Base-by-base conservation (phyloP, 2,888 invertebrate genomes). In the Agrotis exclamationis region DNA sequence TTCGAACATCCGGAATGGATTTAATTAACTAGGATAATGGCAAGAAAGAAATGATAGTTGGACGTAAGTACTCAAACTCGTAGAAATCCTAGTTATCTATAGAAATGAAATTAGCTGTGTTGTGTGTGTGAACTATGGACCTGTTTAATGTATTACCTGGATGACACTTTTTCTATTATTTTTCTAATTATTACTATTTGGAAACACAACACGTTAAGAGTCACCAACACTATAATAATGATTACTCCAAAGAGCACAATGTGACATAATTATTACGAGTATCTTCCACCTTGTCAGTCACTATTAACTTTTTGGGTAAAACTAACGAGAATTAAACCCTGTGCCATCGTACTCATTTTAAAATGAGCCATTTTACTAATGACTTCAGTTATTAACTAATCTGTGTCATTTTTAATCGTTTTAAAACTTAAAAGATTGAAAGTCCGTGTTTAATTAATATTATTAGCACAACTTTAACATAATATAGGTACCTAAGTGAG, bases 321-420 rank as follows among this genome's bases (percentile, higher is more conserved):
- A 75, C 44, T 75, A 58, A 58, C 39, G 39, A 39, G 39, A 39
- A 39, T 11, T 22, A 44, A 22, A 7, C 13, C 24, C 9, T 13
- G 6, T 33, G 1, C 20, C 6, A 1, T 7, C 13, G 5, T n/a
- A 22, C 2, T 5, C 3, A 33, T 24, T 76, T 45, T 60, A 70
- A 45, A 45, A 45, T 16, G 45, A 45, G 4, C 45, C 16, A 45
- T 16, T 45, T 45, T 14, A 16, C 45, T 45, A 45, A 45, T 16
- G 0, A 45, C 45, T 16, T 16, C 16, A 45, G 5, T 16, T 45
- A 45, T 45, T 45, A 45, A 45, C 45, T 16, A 45, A 45, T 45
- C 45, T 45, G 45, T 45, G 45, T 39, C 39, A 39, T 39, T 39
- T 39, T 39, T 39, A 39, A 39, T 39, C 39, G 39, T 39, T 39